These are phyloP conservation scores for Cheilosia vernalis DNA, from an alignment of 2,888 invertebrate species.

Conservation along the genomic window DNA sequence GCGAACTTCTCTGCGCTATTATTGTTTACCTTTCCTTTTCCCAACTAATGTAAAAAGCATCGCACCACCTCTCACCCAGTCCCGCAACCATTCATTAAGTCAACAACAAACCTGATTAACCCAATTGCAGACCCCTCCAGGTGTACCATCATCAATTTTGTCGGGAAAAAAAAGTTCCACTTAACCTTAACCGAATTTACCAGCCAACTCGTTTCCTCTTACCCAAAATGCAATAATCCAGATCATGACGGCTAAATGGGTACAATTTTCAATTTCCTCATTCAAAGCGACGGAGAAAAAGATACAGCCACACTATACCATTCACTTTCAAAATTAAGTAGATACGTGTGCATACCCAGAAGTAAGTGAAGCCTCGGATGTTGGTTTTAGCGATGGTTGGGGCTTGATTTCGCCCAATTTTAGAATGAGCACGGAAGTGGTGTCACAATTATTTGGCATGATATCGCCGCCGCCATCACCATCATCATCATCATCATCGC, in stretches of 20 bases:
- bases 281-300: not conserved
- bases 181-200: conserved; percentile 62
- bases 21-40: not conserved
- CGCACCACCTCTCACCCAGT: not conserved
- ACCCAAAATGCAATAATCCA: conserved; percentile 37
- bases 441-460: conserved; percentile 59
- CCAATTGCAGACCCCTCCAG: conserved; percentile 27
- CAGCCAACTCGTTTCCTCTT: not conserved
- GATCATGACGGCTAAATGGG: conserved; percentile 54
- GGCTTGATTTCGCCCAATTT: conserved; percentile 57
- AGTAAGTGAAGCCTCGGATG: conserved; percentile 31
- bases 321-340: conserved; percentile 53
- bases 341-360: conserved; percentile 18
- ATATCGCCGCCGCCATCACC: conserved; percentile 24
- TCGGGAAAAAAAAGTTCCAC: conserved; percentile 12
- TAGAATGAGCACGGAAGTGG: conserved; percentile 65
- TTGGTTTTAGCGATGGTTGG: not conserved
- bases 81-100: not conserved
- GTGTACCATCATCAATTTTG: conserved; percentile 4
- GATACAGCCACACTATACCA: not conserved
- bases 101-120: conserved; percentile 21
- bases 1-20: not conserved
- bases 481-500: conserved; percentile 5
- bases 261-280: conserved; percentile 57
- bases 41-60: not conserved